Base-by-base conservation (phyloP, 2,888 invertebrate genomes). In the Nineta flava region DNA sequence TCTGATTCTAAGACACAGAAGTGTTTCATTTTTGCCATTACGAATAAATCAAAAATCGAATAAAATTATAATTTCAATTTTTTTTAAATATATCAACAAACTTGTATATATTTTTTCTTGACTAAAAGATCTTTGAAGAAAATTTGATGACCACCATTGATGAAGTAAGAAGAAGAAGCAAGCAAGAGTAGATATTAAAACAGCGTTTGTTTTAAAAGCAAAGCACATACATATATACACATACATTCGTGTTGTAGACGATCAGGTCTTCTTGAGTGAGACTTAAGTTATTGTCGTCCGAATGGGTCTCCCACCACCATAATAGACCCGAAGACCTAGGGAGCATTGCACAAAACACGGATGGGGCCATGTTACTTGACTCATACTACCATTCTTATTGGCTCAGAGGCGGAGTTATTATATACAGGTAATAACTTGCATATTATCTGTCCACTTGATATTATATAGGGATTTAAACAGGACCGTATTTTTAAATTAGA, bases 401-500 rank as follows among this genome's bases (percentile, higher is more conserved):
- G 38, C 38, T n/a, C n/a, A 38, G 38, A 38, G 38, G 38, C 38
- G 38, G 38, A 38, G 38, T 26, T 46, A 49, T 46, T 40, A 13
- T 45, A 45, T 26, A 31, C 13, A 42, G 21, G 35, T 47, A 51
- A 51, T 46, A 32, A 40, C 16, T 49, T 42, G 38, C 38, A 43
- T 47, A 48, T 51, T 47, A 35, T 50, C 47, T 46, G 48, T 46
- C 44, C 42, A 26, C 45, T 31, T 34, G 19, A 46, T 40, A 31
- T 38, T 21, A 26, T 26, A 26, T 26, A 26, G 31, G 46, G 48
- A 51, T 45, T 46, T 48, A 45, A 50, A 26, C 50, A 41, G 40
- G 44, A 48, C 48, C 50, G 53, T 54, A 53, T 50, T 26, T 26
- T 26, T 49, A 51, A 53, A 51, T 50, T 47, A 49, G 49, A 45